phyloP scores from a whole-genome alignment of 2,888 invertebrate genomes.

The Argyresthia goedartella region DNA sequence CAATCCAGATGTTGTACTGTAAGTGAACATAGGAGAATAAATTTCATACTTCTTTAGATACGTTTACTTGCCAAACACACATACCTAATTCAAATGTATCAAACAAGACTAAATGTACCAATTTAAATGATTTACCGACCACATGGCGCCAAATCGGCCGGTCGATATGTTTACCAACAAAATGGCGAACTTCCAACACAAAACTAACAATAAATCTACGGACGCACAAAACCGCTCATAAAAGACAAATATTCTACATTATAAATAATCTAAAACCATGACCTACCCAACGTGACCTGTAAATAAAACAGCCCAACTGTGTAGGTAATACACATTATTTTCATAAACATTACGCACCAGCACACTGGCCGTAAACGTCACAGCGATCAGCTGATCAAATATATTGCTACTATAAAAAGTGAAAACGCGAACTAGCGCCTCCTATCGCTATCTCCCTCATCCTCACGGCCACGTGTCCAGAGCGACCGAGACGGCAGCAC shows the following conservation, averaged over 20 bases:
- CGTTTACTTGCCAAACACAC: no score
- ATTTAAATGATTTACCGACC: no score
- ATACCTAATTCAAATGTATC: no score
- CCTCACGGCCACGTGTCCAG: conserved; percentile 12
- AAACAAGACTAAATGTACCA: no score
- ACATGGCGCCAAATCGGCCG: not conserved
- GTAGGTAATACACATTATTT: conserved; percentile 57
- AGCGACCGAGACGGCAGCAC: conserved; percentile 27
- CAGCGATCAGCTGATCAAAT: conserved; percentile 70
- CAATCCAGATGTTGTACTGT: no score
- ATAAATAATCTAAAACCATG: conserved; percentile 48
- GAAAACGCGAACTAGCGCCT: conserved; percentile 57
- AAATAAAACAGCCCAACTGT: conserved; percentile 40
- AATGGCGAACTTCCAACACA: not conserved
- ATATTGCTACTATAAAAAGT: conserved; percentile 71
- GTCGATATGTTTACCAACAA: conserved; percentile 3
- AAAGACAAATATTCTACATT: conserved; percentile 47
- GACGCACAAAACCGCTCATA: conserved; percentile 8
- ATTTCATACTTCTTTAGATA: no score
- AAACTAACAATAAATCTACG: conserved; percentile 7
- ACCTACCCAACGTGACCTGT: conserved; percentile 47
- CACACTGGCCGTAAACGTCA: conserved; percentile 62
- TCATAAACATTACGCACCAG: conserved; percentile 58
- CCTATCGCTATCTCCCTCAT: conserved; percentile 34
- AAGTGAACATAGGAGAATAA: no score